Percentiles rank a stretch among this genome's conserved stretches.
Evolutionary conservation across 2,797 vertebrate genomes (phyloP).

Genomic region (Micrastur ruficollis): DNA sequence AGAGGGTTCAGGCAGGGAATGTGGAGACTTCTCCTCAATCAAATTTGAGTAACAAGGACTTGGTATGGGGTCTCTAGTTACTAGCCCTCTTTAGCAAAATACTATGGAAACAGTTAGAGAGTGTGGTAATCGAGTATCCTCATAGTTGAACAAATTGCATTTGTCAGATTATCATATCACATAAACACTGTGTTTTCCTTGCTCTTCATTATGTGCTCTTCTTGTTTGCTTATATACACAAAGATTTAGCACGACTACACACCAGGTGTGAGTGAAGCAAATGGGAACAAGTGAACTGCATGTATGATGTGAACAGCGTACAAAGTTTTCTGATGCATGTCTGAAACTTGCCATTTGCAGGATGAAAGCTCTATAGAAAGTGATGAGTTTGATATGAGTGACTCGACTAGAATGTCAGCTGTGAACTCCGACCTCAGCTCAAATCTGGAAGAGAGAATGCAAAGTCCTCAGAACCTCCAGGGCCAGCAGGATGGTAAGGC

Average conservation of each 20-base stretch:
- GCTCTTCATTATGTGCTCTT: not conserved
- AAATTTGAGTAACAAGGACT: not conserved
- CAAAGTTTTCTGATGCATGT: not conserved
- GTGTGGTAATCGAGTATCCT: not conserved
- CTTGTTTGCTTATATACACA: not conserved
- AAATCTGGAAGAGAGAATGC: constrained; percentile 84
- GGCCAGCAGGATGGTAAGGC: constrained; percentile 83
- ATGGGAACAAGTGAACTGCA: not conserved
- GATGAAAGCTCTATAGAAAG: constrained; percentile 86
- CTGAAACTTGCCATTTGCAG: constrained; percentile 56
- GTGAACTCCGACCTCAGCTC: constrained; percentile 86
- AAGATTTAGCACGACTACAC: not conserved
- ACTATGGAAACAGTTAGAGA: not conserved
- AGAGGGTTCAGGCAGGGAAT: not conserved
- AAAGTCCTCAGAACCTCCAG: constrained; percentile 82
- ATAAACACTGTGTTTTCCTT: not conserved
- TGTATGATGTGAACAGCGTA: not conserved
- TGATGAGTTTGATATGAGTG: constrained; percentile 85
- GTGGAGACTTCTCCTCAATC: not conserved
- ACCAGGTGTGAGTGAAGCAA: not conserved
- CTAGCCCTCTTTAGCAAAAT: not conserved
- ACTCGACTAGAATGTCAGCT: constrained; percentile 84
- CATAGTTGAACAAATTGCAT: not conserved
- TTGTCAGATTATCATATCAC: not conserved
- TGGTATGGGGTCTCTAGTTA: not conserved